Conservation (phyloP, 2,797 vertebrate genomes). For the Chrosomus eos region DNA sequence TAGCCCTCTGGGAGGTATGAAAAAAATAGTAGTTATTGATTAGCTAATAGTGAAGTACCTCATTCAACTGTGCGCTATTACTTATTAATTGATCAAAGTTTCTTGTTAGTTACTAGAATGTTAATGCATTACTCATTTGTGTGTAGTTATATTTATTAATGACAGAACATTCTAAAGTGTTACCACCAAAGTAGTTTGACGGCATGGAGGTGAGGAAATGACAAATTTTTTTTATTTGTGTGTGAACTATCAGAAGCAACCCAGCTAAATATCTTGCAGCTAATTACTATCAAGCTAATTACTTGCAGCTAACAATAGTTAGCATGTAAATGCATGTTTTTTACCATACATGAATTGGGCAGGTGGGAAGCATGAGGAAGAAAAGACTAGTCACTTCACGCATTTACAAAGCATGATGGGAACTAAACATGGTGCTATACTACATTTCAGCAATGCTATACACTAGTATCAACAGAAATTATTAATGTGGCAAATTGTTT, state of each 20-base stretch:
- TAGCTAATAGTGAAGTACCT: not conserved
- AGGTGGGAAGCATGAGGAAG: not conserved
- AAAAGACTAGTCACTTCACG: not conserved
- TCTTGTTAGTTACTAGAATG: not conserved
- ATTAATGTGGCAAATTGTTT: not conserved
- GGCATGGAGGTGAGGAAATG: not conserved
- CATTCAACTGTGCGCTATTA: not conserved
- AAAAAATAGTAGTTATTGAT: not conserved
- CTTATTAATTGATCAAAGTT: not conserved
- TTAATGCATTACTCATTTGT: not conserved
- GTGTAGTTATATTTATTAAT: not conserved
- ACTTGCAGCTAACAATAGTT: not conserved
- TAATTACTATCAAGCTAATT: not conserved
- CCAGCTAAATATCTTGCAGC: not conserved
- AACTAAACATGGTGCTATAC: not conserved
- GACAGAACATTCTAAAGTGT: not conserved
- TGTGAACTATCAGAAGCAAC: not conserved
- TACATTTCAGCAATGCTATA: not conserved
- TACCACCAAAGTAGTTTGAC: not conserved
- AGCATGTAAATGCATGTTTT: not conserved
- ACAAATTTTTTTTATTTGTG: not conserved
- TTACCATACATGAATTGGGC: not conserved
- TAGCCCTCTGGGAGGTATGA: not conserved
- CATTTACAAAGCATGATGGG: not conserved
- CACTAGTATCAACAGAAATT: not conserved